phyloP scores from a whole-genome alignment of 2,888 invertebrate species.

The Melikaiella ostensackeni region DNA sequence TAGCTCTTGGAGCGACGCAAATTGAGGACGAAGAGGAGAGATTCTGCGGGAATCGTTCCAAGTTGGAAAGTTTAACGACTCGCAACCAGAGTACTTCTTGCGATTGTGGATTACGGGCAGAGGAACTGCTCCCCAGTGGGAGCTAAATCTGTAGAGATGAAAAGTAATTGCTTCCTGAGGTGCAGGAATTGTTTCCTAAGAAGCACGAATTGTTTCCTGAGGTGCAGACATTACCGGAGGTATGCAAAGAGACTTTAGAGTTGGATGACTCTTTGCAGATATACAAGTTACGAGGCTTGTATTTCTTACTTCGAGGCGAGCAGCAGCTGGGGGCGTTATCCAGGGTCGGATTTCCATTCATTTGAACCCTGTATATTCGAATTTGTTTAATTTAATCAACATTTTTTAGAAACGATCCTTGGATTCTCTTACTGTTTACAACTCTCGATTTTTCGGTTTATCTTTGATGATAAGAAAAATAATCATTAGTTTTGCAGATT shows the following conservation, averaged over 20 bases:
- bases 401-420: too few species aligned
- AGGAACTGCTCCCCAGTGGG: conserved; percentile 38
- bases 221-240: neutral
- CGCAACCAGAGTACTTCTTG: conserved; percentile 50
- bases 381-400: neutral
- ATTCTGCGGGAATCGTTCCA: conserved; percentile 51
- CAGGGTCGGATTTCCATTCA: conserved; percentile 18
- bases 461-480: too few species aligned
- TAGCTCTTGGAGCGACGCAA: conserved; percentile 33
- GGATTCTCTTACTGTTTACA: too few species aligned
- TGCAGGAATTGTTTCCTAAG: conserved; percentile 4
- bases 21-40: conserved; percentile 27
- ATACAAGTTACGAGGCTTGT: conserved; percentile 24
- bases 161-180: conserved; percentile 5
- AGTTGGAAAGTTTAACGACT: conserved; percentile 53
- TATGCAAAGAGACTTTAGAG: conserved; percentile 22
- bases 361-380: neutral
- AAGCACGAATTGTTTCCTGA: neutral
- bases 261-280: conserved; percentile 17
- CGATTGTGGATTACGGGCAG: conserved; percentile 43
- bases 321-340: conserved; percentile 30
- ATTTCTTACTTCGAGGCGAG: conserved; percentile 18
- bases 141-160: conserved; percentile 5
- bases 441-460: too few species aligned
- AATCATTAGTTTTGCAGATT: neutral